Percentiles rank a stretch among this genome's conserved stretches.
These are phyloP conservation scores for Ranitomeya imitator DNA, from an alignment of 2,113 vertebrate species.

Conservation along the genomic window DNA sequence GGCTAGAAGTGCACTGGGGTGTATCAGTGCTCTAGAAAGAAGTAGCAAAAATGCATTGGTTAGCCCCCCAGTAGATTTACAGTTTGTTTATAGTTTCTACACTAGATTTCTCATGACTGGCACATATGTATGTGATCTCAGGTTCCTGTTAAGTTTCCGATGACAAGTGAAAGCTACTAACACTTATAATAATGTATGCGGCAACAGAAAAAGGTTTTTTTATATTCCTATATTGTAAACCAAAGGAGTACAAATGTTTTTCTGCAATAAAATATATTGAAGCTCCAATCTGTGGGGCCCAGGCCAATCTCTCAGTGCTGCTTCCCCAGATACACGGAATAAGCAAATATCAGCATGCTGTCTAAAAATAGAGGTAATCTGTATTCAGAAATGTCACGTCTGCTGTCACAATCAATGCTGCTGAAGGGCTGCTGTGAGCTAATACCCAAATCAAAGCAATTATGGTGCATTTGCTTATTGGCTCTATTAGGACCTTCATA, in stretches of 20 bases:
- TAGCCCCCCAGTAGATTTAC: too few species aligned
- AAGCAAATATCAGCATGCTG: slow-evolving; percentile 57
- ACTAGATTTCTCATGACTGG: too few species aligned
- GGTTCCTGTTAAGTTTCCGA: too few species aligned
- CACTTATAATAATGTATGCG: neutral
- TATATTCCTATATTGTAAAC: slow-evolving; percentile 1
- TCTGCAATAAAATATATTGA: neutral
- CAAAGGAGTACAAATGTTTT: neutral
- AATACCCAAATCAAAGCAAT: slow-evolving; percentile 70
- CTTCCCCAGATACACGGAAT: slow-evolving; percentile 1
- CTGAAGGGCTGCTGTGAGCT: slow-evolving; percentile 62
- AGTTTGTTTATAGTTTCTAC: too few species aligned
- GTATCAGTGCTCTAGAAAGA: too few species aligned
- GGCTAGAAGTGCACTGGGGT: too few species aligned
- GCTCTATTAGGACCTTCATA: slow-evolving; percentile 38
- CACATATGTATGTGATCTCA: too few species aligned
- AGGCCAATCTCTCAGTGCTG: slow-evolving; percentile 3
- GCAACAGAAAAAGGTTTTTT: slow-evolving; percentile 3
- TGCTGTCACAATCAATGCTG: slow-evolving; percentile 64
- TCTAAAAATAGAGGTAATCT: slow-evolving; percentile 63
- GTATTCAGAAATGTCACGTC: slow-evolving; percentile 64
- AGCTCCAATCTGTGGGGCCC: slow-evolving; percentile 44
- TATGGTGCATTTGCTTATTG: slow-evolving; percentile 65
- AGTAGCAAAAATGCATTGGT: too few species aligned
- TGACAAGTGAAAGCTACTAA: too few species aligned